A percentile compares a stretch with the other conserved stretches of the same genome.
These are phyloP conservation scores for Macquaria australasica DNA, from an alignment of 2,113 vertebrate species.

Conservation along the genomic window DNA sequence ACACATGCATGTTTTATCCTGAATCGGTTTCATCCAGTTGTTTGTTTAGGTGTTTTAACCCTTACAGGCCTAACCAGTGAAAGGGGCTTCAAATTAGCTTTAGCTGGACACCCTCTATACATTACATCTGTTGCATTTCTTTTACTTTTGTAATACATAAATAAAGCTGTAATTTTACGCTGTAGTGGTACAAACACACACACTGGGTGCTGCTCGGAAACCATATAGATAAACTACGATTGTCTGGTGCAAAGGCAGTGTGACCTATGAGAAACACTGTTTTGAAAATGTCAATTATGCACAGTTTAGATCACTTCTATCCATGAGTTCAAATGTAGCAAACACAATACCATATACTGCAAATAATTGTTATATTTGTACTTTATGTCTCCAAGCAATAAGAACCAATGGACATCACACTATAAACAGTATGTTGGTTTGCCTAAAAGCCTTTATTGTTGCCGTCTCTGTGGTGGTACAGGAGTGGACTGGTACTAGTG, in stretches of 20 bases:
- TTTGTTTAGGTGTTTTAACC: background rate
- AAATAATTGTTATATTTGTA: background rate
- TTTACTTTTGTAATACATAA: background rate
- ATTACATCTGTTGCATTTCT: background rate
- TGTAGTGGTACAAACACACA: background rate
- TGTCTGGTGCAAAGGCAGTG: background rate
- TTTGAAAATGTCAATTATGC: background rate
- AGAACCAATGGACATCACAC: background rate
- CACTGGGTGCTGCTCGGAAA: background rate
- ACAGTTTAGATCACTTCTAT: background rate
- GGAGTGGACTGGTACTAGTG: constrained; percentile 29
- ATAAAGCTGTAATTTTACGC: background rate
- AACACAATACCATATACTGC: background rate
- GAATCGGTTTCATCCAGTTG: background rate
- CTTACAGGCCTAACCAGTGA: background rate
- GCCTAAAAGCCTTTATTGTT: constrained; percentile 2
- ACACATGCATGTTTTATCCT: background rate
- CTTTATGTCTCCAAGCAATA: background rate
- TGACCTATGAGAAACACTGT: background rate
- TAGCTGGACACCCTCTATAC: background rate
- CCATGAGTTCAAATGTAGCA: background rate
- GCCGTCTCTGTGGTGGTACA: constrained; percentile 15
- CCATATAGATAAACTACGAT: background rate
- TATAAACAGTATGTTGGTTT: background rate
- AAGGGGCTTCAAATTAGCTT: background rate